These are phyloP conservation scores for Macaria notata DNA, from an alignment of 2,888 invertebrate genomes.

Conservation along the genomic window DNA sequence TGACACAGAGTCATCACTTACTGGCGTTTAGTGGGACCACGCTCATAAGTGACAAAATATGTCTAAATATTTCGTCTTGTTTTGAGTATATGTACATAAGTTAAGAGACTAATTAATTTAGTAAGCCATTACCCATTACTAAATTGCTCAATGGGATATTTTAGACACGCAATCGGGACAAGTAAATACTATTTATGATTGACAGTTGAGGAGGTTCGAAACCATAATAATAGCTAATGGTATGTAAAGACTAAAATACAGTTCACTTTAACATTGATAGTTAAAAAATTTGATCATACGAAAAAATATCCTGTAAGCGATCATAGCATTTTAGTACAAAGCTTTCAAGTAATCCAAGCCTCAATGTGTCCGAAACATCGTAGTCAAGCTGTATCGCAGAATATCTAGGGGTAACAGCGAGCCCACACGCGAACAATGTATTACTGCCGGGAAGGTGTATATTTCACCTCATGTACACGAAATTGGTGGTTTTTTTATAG, in stretches of 20 bases:
- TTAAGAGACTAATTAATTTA: not conserved
- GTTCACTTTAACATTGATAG: too few species aligned
- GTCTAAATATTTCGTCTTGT: not conserved
- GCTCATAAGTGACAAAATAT: not conserved
- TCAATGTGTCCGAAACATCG: not conserved
- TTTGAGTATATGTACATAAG: not conserved
- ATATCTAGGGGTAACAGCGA: conserved; percentile 11
- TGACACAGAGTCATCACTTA: conserved; percentile 9
- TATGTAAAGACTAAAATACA: too few species aligned
- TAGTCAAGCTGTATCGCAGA: conserved; percentile 12
- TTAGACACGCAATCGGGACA: too few species aligned
- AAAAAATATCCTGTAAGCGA: too few species aligned
- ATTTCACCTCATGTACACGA: conserved; percentile 20
- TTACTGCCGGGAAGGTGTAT: conserved; percentile 16
- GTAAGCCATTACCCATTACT: too few species aligned
- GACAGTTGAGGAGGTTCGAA: too few species aligned
- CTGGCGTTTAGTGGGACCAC: conserved; percentile 9
- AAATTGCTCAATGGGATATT: too few species aligned
- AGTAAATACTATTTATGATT: too few species aligned
- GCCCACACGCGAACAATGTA: conserved; percentile 21
- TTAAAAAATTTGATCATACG: too few species aligned
- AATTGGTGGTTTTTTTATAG: conserved; percentile 14
- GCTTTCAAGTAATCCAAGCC: too few species aligned
- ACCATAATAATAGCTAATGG: too few species aligned
- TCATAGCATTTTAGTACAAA: too few species aligned